Conservation (phyloP, 1,140 invertebrate genomes). For the Ceratosolen fusciceps region DNA sequence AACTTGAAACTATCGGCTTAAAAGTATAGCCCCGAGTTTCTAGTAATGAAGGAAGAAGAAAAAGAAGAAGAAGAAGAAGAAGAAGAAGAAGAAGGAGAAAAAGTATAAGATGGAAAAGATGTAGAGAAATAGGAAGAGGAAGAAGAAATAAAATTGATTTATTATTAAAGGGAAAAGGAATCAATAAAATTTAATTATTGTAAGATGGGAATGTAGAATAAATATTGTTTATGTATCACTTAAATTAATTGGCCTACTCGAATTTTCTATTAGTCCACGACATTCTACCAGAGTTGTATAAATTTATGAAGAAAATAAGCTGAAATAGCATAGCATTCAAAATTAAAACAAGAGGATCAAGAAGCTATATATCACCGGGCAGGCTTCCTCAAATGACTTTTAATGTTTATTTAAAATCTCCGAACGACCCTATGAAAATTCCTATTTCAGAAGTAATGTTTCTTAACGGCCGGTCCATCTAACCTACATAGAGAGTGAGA, state of each 20-base stretch:
- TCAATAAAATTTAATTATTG: neutral
- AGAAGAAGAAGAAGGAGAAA: no score
- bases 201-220: neutral
- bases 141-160: no score
- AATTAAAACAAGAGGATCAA: slow-evolving; percentile 33
- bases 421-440: slow-evolving; percentile 23
- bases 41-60: no score
- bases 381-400: slow-evolving; percentile 18
- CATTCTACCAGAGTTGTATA: neutral
- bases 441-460: slow-evolving; percentile 32
- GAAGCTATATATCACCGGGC: slow-evolving; percentile 12
- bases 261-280: slow-evolving; percentile 1
- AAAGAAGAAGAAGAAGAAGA: no score
- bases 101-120: no score
- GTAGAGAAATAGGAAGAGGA: no score
- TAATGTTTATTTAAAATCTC: slow-evolving; percentile 45
- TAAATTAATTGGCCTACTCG: neutral
- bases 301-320: slow-evolving; percentile 20
- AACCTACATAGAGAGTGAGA: no score
- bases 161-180: no score
- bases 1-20: no score
- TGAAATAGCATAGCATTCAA: slow-evolving; percentile 15
- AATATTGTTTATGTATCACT: neutral
- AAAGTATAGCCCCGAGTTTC: no score
- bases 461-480: neutral